Conservation (phyloP, 1,140 invertebrate species). For the Drosophila sucinea region DNA sequence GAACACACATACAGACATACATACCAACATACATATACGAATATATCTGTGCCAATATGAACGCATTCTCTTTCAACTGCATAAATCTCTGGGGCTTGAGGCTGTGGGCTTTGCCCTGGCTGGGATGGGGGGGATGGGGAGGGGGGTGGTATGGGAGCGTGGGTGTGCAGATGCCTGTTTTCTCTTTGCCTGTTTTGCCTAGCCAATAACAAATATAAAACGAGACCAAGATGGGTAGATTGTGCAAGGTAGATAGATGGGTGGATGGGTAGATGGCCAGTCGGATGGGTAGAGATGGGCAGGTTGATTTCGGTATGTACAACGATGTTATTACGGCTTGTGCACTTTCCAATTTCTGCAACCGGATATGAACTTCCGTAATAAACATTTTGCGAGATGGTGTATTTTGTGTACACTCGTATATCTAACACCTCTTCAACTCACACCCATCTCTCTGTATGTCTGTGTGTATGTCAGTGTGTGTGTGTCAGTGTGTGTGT, state of each 20-base stretch:
- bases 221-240: constrained; percentile 8
- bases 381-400: constrained; percentile 41
- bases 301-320: not conserved
- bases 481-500: not conserved
- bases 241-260: too few species aligned
- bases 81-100: constrained; percentile 5
- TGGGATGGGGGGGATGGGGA: not conserved
- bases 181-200: not conserved
- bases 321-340: constrained; percentile 22
- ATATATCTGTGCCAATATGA: constrained; percentile 8
- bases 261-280: too few species aligned
- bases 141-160: not conserved
- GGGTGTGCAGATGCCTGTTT: not conserved
- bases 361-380: constrained; percentile 58
- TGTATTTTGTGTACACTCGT: constrained; percentile 8
- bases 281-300: not conserved
- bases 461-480: not conserved
- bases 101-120: not conserved
- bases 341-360: constrained; percentile 49
- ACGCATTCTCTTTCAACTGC: constrained; percentile 5
- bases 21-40: not conserved
- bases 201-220: constrained; percentile 24
- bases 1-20: not conserved
- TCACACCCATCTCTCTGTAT: not conserved
- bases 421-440: not conserved